Evolutionary conservation across 1,140 invertebrate species (phyloP), one percentile per base, ranked within the genome.

Genomic region (Lineus longissimus): DNA sequence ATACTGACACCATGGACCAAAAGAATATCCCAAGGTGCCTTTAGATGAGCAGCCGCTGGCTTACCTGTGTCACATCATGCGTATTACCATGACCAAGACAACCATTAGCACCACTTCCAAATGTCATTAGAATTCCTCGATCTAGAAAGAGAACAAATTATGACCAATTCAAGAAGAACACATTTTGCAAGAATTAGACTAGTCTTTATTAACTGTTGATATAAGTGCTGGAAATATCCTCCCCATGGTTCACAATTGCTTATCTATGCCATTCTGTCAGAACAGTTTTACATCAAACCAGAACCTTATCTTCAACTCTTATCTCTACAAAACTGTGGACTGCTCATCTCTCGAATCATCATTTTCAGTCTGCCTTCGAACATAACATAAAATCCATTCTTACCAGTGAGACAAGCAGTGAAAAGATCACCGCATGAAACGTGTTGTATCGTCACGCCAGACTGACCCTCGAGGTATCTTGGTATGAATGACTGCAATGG

Each of bases 81-180:
- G 84, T 86, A 64, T 89, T 86, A 0, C 87, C 87, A 76, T 89
- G 87, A 7, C 89, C 90, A 11, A 90, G 75, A 68, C 86, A 88
- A 43, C 87, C 86, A 70, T 84, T 84, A 1, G 82, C 82, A 19
- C 88, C 88, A 81, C 87, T 86, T 0, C 90, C 90, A 79, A 88
- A 90, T 54, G 87, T 88, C 77, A 90, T 85, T 1, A 91, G 73
- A 47, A 89, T 86, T n/a, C 90, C 90, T 41, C 86, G 85, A 70
- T 89, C 86, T 64, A 83, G 84, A 27, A 86, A 82, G 70, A 90
- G 87, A 22, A 89, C 33, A 29, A 17, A 62, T 57, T 33, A 7
- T 7, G 23, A 54, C 47, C 9, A 7, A 22, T 4, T 4, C 47
- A 22, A 19, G n/a, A 54, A n/a, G n/a, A n/a, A n/a, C n/a, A n/a